phyloP scores from a whole-genome alignment of 2,113 vertebrate species.

The Phocoena sinus region DNA sequence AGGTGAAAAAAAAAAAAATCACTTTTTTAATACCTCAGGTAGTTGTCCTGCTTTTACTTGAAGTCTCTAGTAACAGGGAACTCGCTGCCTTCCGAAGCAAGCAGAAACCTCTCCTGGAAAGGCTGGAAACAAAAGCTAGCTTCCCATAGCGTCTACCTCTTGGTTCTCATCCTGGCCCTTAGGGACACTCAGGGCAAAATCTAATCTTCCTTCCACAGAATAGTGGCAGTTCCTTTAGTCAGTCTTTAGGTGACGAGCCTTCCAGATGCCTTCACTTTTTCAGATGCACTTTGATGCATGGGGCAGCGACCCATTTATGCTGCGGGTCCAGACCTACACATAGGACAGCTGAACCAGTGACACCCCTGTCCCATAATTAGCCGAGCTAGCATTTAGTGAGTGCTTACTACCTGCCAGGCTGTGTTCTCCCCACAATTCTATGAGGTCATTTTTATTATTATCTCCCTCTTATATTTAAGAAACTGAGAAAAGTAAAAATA shows the following conservation, averaged over 20 bases:
- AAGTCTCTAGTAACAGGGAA: neutral
- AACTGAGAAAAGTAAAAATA: neutral
- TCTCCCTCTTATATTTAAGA: neutral
- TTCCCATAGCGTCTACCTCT: neutral
- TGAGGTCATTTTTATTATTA: neutral
- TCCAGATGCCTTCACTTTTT: neutral
- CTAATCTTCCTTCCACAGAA: neutral
- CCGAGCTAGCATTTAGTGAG: fast-evolving
- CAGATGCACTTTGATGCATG: neutral
- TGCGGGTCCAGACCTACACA: neutral
- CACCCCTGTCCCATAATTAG: fast-evolving
- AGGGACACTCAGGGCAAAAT: neutral
- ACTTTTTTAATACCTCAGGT: neutral
- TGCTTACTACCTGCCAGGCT: fast-evolving
- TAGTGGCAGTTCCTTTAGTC: neutral
- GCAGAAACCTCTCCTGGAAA: neutral
- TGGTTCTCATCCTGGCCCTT: neutral
- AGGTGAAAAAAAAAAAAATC: neutral
- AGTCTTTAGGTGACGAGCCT: neutral
- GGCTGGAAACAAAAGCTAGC: neutral
- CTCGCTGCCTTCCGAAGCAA: neutral
- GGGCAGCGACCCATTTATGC: neutral
- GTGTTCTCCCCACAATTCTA: neutral
- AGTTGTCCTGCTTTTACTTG: neutral
- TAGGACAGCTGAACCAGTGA: too few relatives aligned